A percentile compares a stretch with the other conserved stretches of the same genome.
Evolutionary conservation across 2,113 vertebrate genomes (phyloP).

Genomic region (Cinclus mexicanus): DNA sequence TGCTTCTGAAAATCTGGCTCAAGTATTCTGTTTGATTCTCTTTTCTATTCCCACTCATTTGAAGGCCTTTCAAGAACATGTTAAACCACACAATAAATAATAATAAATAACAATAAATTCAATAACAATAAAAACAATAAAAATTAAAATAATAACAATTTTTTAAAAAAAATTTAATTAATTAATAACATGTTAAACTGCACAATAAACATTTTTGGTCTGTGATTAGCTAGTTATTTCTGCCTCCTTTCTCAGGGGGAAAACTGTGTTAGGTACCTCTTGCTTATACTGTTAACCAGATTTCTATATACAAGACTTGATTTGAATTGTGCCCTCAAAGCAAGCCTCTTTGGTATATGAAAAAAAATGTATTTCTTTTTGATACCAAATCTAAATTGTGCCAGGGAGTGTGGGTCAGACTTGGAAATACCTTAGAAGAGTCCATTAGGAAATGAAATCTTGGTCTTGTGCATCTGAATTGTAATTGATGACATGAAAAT

Average conservation of each 20-base stretch:
- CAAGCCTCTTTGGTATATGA: background rate
- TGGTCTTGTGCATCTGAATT: background rate
- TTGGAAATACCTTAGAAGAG: background rate
- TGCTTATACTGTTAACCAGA: background rate
- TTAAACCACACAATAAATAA: background rate
- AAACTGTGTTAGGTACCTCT: background rate
- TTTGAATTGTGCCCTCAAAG: background rate
- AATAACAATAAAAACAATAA: too few species aligned
- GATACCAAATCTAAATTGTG: background rate
- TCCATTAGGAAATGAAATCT: conserved; percentile 36
- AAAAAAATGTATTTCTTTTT: background rate
- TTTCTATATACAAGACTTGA: background rate
- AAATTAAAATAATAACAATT: too few species aligned
- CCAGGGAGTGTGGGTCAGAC: background rate
- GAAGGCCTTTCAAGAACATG: background rate
- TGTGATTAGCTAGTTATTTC: background rate
- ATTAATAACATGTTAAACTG: background rate
- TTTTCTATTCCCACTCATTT: background rate
- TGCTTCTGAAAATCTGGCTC: background rate
- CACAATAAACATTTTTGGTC: background rate
- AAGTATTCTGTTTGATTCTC: background rate
- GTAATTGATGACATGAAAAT: background rate
- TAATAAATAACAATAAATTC: too few species aligned
- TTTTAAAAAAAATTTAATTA: too few species aligned
- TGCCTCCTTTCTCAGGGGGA: background rate